Base-by-base conservation (phyloP, 2,888 invertebrate species). In the Cantharis rustica region DNA sequence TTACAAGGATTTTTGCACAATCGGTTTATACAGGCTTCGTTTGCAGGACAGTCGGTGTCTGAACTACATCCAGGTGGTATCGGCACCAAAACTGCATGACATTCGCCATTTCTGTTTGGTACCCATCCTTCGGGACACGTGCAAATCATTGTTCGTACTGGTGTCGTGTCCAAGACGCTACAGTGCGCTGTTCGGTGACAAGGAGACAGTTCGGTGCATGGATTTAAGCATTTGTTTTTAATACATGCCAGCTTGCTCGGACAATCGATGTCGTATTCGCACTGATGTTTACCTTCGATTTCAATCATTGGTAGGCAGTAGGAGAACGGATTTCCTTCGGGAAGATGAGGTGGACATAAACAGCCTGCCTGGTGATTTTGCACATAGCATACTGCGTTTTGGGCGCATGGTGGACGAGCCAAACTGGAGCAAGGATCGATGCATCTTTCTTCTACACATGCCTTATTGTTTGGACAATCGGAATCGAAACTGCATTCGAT, bases 1-100 rank as follows among this genome's bases (percentile, higher is more conserved):
- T 94, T 94, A 87, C 97, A 97, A 13, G 96, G 96, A 83, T 95
- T 94, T 81, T 95, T 91, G 85, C 97, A 97, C 81, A 95, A 92
- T 83, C 96, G 90, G 84, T 96, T 96, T 63, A 96, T 92, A 85
- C 97, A 97, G 10, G 96, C 93, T 86, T 96, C 95, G 80, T 91
- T 91, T 69, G 91, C 92, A 4, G 91, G 90, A 85, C 97, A 97
- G 81, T 97, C 96, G 76, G 90, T 90, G 85, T 97, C 95, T 10
- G 92, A 90, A 16, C 93, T 92, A 84, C 97, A 97, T 69, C 95
- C 95, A 5, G 93, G 90, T 81, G 92, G 92, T 79, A 93, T 91
- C 86, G 93, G 92, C 77, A 94, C 88, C 70, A 93, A 89, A 27
- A 94, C 92, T 74, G 94, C 92, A 84, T 91, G 93, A 85, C 96